Base-by-base conservation (phyloP, 2,113 vertebrate genomes). In the Empidonax traillii region DNA sequence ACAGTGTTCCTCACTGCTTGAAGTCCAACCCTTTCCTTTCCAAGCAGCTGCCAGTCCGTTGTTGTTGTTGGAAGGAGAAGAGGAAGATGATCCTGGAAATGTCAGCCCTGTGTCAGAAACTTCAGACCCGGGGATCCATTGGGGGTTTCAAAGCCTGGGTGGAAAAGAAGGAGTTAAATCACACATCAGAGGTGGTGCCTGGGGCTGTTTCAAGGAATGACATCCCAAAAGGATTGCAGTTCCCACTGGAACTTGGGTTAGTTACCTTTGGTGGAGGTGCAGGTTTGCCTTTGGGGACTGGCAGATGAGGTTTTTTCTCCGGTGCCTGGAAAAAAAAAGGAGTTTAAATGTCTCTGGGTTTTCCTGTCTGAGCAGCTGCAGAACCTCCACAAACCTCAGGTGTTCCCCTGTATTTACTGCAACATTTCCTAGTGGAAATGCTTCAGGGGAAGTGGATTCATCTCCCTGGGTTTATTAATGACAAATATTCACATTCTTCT, bases 231-330 rank as follows among this genome's bases (percentile, higher is more conserved):
- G 71, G 51, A 21, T 8, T 8, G 28, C 12, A 1, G 0, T n/a
- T 75, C 8, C 4, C 25, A 0, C 8, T 4, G 1, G 10, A 14
- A 41, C 46, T 39, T 3, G 0, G 51, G 15, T 96, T 95, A 97
- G 15, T 96, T 95, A 97, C 97, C 97, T 96, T 79, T 3, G 89
- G 77, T 4, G 94, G 95, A 53, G 92, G 95, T 3, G 62, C 85
- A 44, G 95, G 66, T 44, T 58, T 97, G 21, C 85, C 52, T 19
- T 95, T 89, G 77, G 90, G 55, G 7, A 49, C 7, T 3, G 94
- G 83, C 13, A 44, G 67, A 3, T 19, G 94, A 83, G 80, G 14
- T 53, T 46, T 97, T 44, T 72, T 81, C 72, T 84, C 91, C 4
- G 95, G 79, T 58, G 21, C 83, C 97, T 97, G 5, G 6, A 87